These are phyloP conservation scores for Microctenopoma lineatum DNA, from an alignment of 2,797 vertebrate genomes.

Conservation along the genomic window DNA sequence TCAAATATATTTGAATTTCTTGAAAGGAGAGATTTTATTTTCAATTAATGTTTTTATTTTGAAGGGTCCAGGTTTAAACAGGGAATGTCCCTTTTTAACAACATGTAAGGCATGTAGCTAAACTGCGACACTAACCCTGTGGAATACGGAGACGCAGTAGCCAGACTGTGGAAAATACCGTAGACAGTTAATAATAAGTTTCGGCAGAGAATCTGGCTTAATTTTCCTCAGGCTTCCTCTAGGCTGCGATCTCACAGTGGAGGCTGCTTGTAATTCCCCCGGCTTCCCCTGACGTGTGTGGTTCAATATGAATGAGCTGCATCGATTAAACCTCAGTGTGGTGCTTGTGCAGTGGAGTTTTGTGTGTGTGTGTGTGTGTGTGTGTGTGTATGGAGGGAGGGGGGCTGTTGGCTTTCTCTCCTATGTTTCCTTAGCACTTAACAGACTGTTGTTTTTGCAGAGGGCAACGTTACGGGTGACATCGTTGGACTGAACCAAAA, in stretches of 20 bases:
- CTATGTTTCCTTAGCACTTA: constrained; percentile 49
- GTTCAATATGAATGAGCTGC: constrained; percentile 81
- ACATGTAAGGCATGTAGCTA: not conserved
- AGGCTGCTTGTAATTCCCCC: constrained; percentile 77
- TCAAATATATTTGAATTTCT: too few relatives aligned
- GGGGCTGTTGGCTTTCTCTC: constrained; percentile 45
- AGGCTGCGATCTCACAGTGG: constrained; percentile 68
- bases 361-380: not conserved
- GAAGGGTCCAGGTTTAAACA: not conserved
- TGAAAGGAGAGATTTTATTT: too few relatives aligned
- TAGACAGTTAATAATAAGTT: constrained; percentile 51
- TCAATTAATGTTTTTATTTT: too few relatives aligned
- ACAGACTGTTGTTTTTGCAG: constrained; percentile 65
- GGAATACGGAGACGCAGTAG: constrained; percentile 14
- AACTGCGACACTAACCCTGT: constrained; percentile 8
- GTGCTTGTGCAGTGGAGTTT: constrained; percentile 44
- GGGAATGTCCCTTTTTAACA: not conserved
- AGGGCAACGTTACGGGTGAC: constrained; percentile 48
- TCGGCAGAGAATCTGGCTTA: constrained; percentile 33
- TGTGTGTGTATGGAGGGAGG: not conserved
- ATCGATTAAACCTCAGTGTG: constrained; percentile 76
- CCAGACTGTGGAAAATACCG: constrained; percentile 27
- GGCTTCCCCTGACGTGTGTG: constrained; percentile 75
- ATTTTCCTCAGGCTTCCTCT: constrained; percentile 61
- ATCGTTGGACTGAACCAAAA: constrained; percentile 46